These are phyloP conservation scores for Avahi laniger DNA, from an alignment of 2,797 vertebrate species.

Conservation along the genomic window DNA sequence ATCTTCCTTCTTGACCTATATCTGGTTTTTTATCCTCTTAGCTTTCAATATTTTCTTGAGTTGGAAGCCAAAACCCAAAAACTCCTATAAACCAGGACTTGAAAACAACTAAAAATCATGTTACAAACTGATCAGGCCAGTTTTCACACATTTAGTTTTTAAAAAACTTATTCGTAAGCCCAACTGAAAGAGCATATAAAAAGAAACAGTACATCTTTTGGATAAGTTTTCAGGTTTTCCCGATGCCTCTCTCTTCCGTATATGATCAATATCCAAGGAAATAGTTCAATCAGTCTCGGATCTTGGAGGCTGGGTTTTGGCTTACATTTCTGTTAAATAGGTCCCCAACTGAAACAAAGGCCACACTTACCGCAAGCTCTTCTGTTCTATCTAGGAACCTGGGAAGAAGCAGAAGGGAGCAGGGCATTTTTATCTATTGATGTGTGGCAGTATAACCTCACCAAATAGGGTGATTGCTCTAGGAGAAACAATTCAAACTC, in stretches of 20 bases:
- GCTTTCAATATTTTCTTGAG: neutral
- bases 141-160: neutral
- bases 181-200: neutral
- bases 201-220: neutral
- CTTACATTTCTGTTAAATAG: neutral
- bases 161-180: neutral
- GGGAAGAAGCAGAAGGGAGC: conserved; percentile 74
- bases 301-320: neutral
- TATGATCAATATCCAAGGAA: neutral
- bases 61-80: conserved; percentile 47
- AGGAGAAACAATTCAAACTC: neutral
- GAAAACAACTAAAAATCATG: conserved; percentile 23
- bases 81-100: conserved; percentile 21
- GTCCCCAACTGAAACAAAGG: conserved; percentile 45
- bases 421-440: conserved; percentile 48
- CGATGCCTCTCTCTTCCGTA: neutral
- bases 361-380: conserved; percentile 92
- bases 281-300: neutral
- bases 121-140: neutral
- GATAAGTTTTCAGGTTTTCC: conserved; percentile 7
- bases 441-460: conserved; percentile 4
- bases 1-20: neutral
- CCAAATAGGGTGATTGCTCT: neutral
- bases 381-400: conserved; percentile 93
- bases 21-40: neutral